Percentiles rank a stretch among this genome's conserved stretches.
Conservation (phyloP, 2,888 invertebrate species). For the Meta bourneti region DNA sequence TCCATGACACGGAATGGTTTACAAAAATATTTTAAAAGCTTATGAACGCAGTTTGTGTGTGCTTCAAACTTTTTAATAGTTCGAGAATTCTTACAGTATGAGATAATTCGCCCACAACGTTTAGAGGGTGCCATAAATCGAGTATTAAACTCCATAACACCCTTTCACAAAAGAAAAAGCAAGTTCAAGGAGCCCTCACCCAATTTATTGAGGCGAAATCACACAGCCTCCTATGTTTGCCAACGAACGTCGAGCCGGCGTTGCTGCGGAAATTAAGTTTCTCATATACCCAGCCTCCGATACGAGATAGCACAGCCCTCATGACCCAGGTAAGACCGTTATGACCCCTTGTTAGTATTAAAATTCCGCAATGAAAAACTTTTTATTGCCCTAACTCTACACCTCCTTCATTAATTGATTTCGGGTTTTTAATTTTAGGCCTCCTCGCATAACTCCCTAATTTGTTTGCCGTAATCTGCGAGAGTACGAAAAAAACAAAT, state of each 20-base stretch:
- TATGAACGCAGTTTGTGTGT: no score
- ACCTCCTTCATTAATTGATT: slow-evolving; percentile 42
- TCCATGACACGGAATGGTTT: no score
- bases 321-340: background rate
- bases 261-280: slow-evolving; percentile 34
- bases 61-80: no score
- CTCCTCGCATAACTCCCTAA: slow-evolving; percentile 21
- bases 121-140: background rate
- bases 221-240: slow-evolving; percentile 10
- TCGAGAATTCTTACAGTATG: no score
- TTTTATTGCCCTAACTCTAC: background rate
- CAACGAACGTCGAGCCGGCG: no score
- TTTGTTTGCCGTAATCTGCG: slow-evolving; percentile 38
- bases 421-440: slow-evolving; percentile 33
- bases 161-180: background rate
- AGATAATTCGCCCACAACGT: no score
- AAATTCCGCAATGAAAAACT: background rate
- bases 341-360: background rate
- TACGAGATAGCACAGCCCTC: background rate
- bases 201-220: background rate
- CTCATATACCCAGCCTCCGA: background rate
- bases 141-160: background rate
- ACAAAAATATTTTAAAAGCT: no score
- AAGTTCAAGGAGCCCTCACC: background rate
- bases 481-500: slow-evolving; percentile 19